A percentile compares a stretch with the other conserved stretches of the same genome.
Conservation (phyloP, 2,888 invertebrate species). For the Drosophila subquinaria region DNA sequence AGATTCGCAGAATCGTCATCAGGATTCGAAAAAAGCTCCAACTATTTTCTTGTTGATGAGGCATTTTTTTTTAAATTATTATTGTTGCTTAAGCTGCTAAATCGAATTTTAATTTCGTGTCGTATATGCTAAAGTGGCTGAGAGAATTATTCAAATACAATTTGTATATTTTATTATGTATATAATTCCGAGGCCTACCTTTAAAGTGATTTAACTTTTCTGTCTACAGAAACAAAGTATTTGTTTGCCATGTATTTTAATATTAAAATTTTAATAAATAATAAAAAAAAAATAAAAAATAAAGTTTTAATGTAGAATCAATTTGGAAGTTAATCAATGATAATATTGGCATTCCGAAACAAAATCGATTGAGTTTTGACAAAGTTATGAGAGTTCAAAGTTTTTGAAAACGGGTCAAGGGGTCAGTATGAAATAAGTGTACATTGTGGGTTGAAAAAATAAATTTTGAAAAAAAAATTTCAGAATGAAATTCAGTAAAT, state of each 20-base stretch:
- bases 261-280: too few species aligned
- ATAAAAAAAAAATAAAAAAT: too few species aligned
- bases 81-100: background rate
- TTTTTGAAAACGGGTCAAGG: too few species aligned
- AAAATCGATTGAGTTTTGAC: too few species aligned
- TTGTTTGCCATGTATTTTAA: background rate
- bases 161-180: background rate
- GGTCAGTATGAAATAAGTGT: too few species aligned
- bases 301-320: too few species aligned
- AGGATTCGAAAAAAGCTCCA: background rate
- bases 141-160: background rate
- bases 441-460: too few species aligned
- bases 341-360: too few species aligned
- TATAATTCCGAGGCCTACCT: background rate
- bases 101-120: background rate
- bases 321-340: too few species aligned
- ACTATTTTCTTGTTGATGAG: background rate
- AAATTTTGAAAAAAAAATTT: too few species aligned
- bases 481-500: too few species aligned
- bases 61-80: constrained; percentile 16
- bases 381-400: too few species aligned
- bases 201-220: background rate
- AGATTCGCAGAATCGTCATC: background rate
- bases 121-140: background rate
- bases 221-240: background rate